A percentile compares a stretch with the other conserved stretches of the same genome.
Evolutionary conservation across 2,888 invertebrate genomes (phyloP).

Genomic region (Craniophora ligustri): DNA sequence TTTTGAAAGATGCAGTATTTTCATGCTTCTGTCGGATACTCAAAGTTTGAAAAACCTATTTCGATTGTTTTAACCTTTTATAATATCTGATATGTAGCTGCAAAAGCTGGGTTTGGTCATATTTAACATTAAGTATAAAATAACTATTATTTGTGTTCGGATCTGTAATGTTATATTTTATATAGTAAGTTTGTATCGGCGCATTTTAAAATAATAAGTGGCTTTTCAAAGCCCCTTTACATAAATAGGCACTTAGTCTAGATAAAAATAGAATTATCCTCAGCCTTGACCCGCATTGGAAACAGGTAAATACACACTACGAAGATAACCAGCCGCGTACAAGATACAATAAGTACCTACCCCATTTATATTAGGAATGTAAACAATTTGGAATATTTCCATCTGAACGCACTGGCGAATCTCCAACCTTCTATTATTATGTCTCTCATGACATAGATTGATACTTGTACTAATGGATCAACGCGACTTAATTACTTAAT

Average conservation of each 20-base stretch:
- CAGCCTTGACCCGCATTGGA: conserved; percentile 7
- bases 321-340: conserved; percentile 22
- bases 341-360: conserved; percentile 48
- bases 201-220: too few species aligned
- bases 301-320: neutral
- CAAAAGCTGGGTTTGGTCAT: too few species aligned
- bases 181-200: too few species aligned
- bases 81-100: neutral
- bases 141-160: too few species aligned
- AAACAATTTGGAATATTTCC: conserved; percentile 48
- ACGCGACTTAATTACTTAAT: conserved; percentile 38
- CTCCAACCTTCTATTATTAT: conserved; percentile 52
- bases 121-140: too few species aligned
- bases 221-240: too few species aligned
- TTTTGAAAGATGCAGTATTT: neutral
- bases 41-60: neutral
- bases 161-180: too few species aligned
- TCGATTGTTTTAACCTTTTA: too few species aligned
- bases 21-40: neutral
- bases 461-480: conserved; percentile 48
- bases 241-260: too few species aligned
- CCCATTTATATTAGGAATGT: conserved; percentile 44
- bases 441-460: conserved; percentile 48
- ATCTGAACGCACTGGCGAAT: conserved; percentile 53
- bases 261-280: too few species aligned